phyloP scores from a whole-genome alignment of 2,888 invertebrate species.

The Noctuana brunneofusca region DNA sequence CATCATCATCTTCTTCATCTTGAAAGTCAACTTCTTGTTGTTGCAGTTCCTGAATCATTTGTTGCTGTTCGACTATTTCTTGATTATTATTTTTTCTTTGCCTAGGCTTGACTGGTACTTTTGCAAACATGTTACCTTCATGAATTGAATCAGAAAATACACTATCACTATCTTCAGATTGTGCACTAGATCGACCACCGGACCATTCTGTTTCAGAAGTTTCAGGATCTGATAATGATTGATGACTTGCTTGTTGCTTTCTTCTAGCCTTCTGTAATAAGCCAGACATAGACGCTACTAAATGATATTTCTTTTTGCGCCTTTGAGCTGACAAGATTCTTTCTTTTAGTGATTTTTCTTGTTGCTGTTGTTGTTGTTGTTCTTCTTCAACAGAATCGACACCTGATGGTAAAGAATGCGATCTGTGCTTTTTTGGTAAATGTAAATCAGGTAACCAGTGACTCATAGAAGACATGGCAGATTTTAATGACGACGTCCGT shows the following conservation, averaged over 20 bases:
- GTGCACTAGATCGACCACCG: constrained; percentile 85
- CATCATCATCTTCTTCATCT: constrained; percentile 62
- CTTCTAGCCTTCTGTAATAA: constrained; percentile 92
- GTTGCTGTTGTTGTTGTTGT: constrained; percentile 75
- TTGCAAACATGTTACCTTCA: constrained; percentile 85
- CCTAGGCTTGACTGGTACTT: constrained; percentile 78
- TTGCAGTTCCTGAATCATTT: constrained; percentile 75
- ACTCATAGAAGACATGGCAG: constrained; percentile 91
- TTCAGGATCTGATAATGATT: constrained; percentile 89
- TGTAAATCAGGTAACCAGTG: constrained; percentile 92
- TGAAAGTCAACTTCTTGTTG: constrained; percentile 69
- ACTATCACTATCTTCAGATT: constrained; percentile 90
- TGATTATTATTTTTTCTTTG: constrained; percentile 75
- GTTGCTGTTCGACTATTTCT: constrained; percentile 77
- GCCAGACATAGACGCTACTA: constrained; percentile 93
- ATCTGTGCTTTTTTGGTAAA: constrained; percentile 89
- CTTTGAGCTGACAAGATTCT: constrained; percentile 74
- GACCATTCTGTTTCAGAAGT: constrained; percentile 89
- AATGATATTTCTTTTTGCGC: constrained; percentile 90
- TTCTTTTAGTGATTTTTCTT: constrained; percentile 76
- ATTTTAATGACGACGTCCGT: constrained; percentile 88
- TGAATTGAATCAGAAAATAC: constrained; percentile 87
- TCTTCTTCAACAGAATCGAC: constrained; percentile 82
- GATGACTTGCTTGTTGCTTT: constrained; percentile 83
- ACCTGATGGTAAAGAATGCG: constrained; percentile 91